Evolutionary conservation across 1,140 invertebrate species (phyloP).

Genomic region (Zaprionus gabonicus): DNA sequence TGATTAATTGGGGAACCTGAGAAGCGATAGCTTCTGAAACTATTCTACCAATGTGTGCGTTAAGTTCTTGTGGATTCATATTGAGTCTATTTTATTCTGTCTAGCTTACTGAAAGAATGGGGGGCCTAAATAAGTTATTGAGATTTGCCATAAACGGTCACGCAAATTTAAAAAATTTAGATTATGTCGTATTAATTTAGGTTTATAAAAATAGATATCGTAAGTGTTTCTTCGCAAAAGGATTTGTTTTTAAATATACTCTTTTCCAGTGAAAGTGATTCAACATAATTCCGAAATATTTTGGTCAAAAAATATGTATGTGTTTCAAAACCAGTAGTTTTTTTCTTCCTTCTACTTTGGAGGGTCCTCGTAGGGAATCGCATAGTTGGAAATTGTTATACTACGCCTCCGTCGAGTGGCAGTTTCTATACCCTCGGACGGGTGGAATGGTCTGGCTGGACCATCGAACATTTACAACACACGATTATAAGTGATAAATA

Average conservation of each 20-base stretch:
- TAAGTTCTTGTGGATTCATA: constrained; percentile 5
- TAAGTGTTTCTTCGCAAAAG: not conserved
- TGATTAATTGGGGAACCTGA: not conserved
- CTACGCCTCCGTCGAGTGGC: too few species aligned
- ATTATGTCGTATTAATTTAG: not conserved
- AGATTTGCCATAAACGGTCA: not conserved
- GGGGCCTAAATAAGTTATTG: not conserved
- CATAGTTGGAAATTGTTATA: too few species aligned
- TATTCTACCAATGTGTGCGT: not conserved
- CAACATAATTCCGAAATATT: not conserved
- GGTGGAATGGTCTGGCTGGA: too few species aligned
- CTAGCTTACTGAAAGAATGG: not conserved
- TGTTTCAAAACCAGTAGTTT: not conserved
- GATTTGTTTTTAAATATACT: not conserved
- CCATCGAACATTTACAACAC: too few species aligned
- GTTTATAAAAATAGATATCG: not conserved
- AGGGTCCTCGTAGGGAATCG: too few species aligned
- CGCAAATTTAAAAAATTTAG: not conserved
- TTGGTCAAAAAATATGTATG: not conserved
- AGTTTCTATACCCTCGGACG: too few species aligned
- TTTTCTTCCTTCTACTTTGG: too few species aligned
- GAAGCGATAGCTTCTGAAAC: constrained; percentile 1
- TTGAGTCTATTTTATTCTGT: not conserved
- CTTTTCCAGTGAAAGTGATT: not conserved
- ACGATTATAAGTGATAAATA: too few species aligned